phyloP scores from a whole-genome alignment of 2,888 invertebrate species.

The Drosophila vallismaia region DNA sequence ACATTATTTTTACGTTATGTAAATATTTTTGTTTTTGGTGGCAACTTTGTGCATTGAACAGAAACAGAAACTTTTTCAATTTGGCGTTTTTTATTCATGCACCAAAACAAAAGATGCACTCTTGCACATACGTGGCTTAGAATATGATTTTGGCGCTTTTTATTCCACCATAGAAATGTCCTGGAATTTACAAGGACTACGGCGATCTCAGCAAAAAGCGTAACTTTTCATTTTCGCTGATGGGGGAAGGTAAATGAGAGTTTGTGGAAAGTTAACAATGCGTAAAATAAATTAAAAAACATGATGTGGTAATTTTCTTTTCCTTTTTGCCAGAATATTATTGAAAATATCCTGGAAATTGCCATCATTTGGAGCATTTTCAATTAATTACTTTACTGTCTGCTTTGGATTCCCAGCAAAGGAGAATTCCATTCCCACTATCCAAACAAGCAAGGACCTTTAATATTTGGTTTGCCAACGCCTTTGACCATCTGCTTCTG shows the following conservation, averaged over 20 bases:
- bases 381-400: constrained; percentile 23
- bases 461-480: constrained; percentile 28
- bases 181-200: neutral
- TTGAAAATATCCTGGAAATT: neutral
- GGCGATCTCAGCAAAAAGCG: neutral
- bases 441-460: constrained; percentile 3
- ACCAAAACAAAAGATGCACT: neutral
- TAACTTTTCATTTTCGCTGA: constrained; percentile 10
- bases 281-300: constrained; percentile 7
- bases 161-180: neutral
- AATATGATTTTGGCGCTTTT: constrained; percentile 11
- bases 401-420: constrained; percentile 10
- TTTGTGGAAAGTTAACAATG: neutral
- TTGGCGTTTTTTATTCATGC: constrained; percentile 17
- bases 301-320: neutral
- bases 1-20: constrained; percentile 17
- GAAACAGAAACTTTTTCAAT: constrained; percentile 31
- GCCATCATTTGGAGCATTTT: neutral
- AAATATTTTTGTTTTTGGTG: constrained; percentile 24
- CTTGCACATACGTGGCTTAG: constrained; percentile 2
- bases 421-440: neutral
- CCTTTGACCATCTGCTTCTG: constrained; percentile 8
- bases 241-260: too few species aligned
- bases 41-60: constrained; percentile 6
- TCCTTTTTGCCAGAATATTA: neutral